A percentile compares a stretch with the other conserved stretches of the same genome.
Conservation (phyloP, 2,888 invertebrate genomes). For the Geophilus truncorum region DNA sequence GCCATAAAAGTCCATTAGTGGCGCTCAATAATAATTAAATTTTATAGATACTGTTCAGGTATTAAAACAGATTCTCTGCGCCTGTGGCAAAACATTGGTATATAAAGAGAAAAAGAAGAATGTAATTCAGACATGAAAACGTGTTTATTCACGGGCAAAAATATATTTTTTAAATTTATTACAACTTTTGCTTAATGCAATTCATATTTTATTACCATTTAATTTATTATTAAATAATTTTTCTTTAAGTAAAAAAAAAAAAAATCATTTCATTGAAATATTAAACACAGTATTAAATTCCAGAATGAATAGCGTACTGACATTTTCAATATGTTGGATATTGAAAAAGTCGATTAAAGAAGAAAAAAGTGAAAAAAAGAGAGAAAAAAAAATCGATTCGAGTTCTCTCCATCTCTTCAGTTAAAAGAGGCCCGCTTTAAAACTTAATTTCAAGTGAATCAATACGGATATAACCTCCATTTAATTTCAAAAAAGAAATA, state of each 20-base stretch:
- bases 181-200: neutral
- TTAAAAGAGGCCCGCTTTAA: constrained; percentile 25
- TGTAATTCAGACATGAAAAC: too few relatives aligned
- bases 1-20: constrained; percentile 21
- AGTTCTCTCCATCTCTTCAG: neutral
- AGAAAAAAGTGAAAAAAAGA: neutral
- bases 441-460: constrained; percentile 24
- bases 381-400: neutral
- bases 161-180: neutral
- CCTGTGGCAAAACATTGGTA: neutral
- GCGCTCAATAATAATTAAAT: constrained; percentile 19
- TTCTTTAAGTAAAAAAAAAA: neutral
- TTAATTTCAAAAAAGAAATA: constrained; percentile 13
- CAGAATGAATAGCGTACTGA: neutral
- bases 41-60: neutral
- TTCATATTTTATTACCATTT: neutral
- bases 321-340: constrained; percentile 24
- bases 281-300: neutral
- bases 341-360: constrained; percentile 20
- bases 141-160: too few relatives aligned
- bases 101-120: neutral
- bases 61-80: neutral
- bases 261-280: neutral
- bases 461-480: constrained; percentile 21
- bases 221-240: neutral